Conservation (phyloP, 2,888 invertebrate species). For the Cyrtodaria siliqua region DNA sequence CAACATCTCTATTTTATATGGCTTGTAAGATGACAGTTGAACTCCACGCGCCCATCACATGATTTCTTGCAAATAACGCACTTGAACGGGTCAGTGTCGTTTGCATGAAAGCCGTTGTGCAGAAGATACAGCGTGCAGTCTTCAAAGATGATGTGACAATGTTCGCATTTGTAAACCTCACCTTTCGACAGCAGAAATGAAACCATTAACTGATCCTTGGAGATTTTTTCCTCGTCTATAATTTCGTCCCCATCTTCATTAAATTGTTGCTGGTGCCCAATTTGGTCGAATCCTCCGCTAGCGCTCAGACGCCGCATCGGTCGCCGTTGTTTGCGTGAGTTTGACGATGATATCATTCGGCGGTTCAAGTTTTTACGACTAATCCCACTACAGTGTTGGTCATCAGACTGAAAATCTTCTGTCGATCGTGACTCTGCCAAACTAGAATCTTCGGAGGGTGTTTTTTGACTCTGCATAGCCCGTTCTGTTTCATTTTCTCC, state of each 20-base stretch:
- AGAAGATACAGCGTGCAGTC: conserved; percentile 81
- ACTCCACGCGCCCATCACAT: conserved; percentile 80
- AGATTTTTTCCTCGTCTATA: conserved; percentile 69
- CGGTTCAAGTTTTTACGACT: conserved; percentile 78
- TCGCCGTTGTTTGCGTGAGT: conserved; percentile 79
- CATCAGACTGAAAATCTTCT: conserved; percentile 65
- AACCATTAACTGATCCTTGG: conserved; percentile 76
- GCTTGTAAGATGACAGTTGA: conserved; percentile 82
- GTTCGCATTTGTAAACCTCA: conserved; percentile 80
- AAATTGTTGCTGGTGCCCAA: conserved; percentile 46
- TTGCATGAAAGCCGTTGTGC: conserved; percentile 82
- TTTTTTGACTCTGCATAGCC: conserved; percentile 44
- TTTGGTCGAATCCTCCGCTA: conserved; percentile 49
- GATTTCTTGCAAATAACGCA: conserved; percentile 79
- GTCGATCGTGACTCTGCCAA: conserved; percentile 76
- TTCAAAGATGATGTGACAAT: conserved; percentile 82
- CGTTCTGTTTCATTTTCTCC: conserved; percentile 30
- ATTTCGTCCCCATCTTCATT: conserved; percentile 54
- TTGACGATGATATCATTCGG: conserved; percentile 75
- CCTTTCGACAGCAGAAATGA: conserved; percentile 77
- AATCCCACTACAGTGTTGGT: conserved; percentile 62
- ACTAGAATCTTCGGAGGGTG: conserved; percentile 76
- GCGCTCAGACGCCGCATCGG: conserved; percentile 78
- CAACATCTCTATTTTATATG: conserved; percentile 75
- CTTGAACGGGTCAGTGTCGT: conserved; percentile 80